These are phyloP conservation scores for Addax nasomaculatus DNA, from an alignment of 2,113 vertebrate species.

Conservation along the genomic window DNA sequence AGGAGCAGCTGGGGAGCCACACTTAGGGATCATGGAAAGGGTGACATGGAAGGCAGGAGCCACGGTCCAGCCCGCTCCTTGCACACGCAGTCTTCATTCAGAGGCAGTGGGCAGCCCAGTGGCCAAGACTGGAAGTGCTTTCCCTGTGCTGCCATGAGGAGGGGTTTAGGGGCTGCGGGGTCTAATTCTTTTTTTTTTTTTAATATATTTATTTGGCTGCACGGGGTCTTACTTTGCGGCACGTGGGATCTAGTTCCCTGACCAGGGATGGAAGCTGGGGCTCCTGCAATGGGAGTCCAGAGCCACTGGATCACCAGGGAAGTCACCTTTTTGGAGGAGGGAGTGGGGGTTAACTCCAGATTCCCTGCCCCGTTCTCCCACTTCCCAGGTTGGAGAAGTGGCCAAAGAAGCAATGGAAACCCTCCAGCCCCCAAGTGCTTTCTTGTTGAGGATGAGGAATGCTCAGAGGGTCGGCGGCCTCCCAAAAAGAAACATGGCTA, in stretches of 20 bases:
- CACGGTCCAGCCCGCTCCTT: background rate
- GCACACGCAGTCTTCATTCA: background rate
- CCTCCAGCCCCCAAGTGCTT: background rate
- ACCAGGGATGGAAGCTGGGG: background rate
- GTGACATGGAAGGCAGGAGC: background rate
- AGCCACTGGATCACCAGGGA: background rate
- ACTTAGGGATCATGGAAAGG: background rate
- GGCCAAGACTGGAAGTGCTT: background rate
- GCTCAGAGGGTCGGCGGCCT: background rate
- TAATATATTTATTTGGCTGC: background rate
- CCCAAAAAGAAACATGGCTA: background rate
- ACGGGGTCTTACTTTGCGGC: background rate
- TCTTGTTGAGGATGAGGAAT: background rate
- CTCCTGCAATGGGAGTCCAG: background rate
- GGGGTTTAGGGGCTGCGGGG: fast-evolving
- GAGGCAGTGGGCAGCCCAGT: background rate
- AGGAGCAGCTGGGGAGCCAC: background rate
- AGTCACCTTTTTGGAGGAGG: background rate
- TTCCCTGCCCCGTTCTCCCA: background rate
- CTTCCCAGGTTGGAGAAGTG: background rate
- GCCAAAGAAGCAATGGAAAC: background rate
- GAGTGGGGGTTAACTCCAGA: background rate
- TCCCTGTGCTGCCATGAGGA: fast-evolving
- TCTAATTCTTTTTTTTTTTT: background rate
- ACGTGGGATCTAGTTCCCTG: background rate